Conservation (phyloP, 1,140 invertebrate species). For the Zophobas morio region DNA sequence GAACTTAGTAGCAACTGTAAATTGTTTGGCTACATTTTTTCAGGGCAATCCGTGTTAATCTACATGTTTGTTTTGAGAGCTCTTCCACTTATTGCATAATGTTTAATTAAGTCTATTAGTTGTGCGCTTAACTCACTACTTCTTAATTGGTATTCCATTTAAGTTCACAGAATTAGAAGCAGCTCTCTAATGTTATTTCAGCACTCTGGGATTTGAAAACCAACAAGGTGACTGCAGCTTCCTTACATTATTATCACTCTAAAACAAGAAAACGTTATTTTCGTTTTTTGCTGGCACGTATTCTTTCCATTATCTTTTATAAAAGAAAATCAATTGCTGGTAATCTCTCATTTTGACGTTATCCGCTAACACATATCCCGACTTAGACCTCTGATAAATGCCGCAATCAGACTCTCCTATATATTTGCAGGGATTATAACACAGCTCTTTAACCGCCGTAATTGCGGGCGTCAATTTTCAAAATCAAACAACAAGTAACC, state of each 20-base stretch:
- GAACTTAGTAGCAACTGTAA: slow-evolving; percentile 7
- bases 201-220: too few relatives aligned
- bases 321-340: slow-evolving; percentile 51
- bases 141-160: slow-evolving; percentile 33
- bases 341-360: slow-evolving; percentile 53
- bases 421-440: slow-evolving; percentile 37
- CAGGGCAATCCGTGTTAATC: background rate
- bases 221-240: background rate
- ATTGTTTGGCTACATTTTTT: slow-evolving; percentile 12
- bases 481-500: background rate
- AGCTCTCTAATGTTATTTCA: slow-evolving; percentile 4
- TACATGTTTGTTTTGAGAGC: slow-evolving; percentile 2
- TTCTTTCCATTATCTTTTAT: slow-evolving; percentile 48
- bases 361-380: slow-evolving; percentile 47
- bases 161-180: background rate
- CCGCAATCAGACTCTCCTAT: slow-evolving; percentile 49
- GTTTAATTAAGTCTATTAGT: slow-evolving; percentile 15
- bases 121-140: slow-evolving; percentile 13
- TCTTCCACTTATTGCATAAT: background rate
- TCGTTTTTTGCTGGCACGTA: slow-evolving; percentile 45
- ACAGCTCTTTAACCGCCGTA: slow-evolving; percentile 19
- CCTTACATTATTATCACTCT: slow-evolving; percentile 5
- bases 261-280: slow-evolving; percentile 25
- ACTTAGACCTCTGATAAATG: slow-evolving; percentile 53
- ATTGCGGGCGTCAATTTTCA: background rate